phyloP scores from a whole-genome alignment of 2,888 invertebrate genomes.

The Cremastinae sp. region DNA sequence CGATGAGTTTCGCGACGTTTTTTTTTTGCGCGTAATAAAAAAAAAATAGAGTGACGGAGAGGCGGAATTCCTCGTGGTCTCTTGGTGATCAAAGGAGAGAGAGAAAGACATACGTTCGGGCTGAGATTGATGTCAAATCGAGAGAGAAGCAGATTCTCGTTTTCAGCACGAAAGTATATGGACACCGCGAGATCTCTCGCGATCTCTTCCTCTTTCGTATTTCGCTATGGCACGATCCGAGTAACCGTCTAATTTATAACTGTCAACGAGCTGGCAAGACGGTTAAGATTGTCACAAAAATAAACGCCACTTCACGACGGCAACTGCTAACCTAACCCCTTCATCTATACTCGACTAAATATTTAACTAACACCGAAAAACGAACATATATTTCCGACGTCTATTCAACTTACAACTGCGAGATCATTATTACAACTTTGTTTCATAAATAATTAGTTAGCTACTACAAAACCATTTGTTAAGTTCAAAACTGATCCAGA shows the following conservation, averaged over 20 bases:
- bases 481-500: no score
- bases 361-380: no score
- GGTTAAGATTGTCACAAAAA: constrained; percentile 67
- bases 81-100: constrained; percentile 52
- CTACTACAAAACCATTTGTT: background rate
- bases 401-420: no score
- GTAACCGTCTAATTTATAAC: constrained; percentile 75
- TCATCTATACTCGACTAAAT: no score
- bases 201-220: constrained; percentile 39
- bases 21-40: background rate
- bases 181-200: constrained; percentile 15
- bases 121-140: constrained; percentile 38
- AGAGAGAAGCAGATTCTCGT: constrained; percentile 33
- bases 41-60: background rate
- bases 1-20: no score
- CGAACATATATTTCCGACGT: no score
- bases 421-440: no score
- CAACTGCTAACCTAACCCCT: background rate
- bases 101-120: background rate
- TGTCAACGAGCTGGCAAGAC: constrained; percentile 63
- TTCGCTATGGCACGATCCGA: constrained; percentile 36
- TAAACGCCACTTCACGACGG: constrained; percentile 60
- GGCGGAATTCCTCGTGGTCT: constrained; percentile 23
- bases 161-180: constrained; percentile 25
- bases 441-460: background rate